Base-by-base conservation (phyloP, 1,140 invertebrate genomes). In the Orussus abietinus region DNA sequence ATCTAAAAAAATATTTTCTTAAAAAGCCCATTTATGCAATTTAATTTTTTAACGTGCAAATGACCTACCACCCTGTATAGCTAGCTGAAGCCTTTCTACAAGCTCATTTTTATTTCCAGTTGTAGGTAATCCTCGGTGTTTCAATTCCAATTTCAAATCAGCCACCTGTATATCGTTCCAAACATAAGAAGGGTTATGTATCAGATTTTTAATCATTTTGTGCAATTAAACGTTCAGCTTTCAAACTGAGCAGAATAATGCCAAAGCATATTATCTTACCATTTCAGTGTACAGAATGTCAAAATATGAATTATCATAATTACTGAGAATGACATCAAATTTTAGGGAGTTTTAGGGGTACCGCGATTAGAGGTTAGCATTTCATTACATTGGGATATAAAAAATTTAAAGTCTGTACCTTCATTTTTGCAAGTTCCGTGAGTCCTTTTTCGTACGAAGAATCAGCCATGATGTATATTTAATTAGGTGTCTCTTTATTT, bases 21-120 rank as follows among this genome's bases (percentile, higher is more conserved):
- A 10, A 26, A 17, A 13, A 28, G 5, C 25, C 30, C 4, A 2
- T 21, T 10, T 13, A 26, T 2, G 14, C 15, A 13, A 38, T 25
- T 20, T 26, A n/a, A 40, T 40, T 7, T 32, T 21, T 25, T 29
- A 11, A 21, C 4, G n/a, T 38, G 14, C 30, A 38, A 29, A 49
- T 29, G 47, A 47, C 48, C 44, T 50, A 53, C 71, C 75, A 51
- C 75, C 73, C 48, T 80, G 75, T 48, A 86, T 64, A 3, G 82
- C 80, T 28, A 79, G 66, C 58, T 86, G 82, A 31, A 92, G 74
- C 49, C 88, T 78, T 42, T 86, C 82, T 14, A 86, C 69, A 25
- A 92, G 69, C 55, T 91, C 87, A 20, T 77, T 84, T 77, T 91
- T 92, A 59, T 89, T 89, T 7, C 88, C 89, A 29, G 80, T 72